phyloP scores from a whole-genome alignment of 2,888 invertebrate genomes.

The Folsomia manolachei region DNA sequence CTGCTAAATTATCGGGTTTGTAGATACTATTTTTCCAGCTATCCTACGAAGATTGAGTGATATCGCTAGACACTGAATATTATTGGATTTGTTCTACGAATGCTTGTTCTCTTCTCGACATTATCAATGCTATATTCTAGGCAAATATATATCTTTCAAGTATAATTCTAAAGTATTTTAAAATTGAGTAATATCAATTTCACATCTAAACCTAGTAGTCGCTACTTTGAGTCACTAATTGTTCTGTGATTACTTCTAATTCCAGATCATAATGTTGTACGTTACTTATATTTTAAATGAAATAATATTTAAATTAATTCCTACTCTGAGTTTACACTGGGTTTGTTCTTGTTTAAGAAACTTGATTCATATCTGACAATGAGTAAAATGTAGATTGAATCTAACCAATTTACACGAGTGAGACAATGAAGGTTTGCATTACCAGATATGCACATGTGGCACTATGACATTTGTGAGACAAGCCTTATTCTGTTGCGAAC shows the following conservation, averaged over 20 bases:
- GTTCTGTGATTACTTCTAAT: not conserved
- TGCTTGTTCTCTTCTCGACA: not conserved
- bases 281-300: not conserved
- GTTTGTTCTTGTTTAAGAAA: no score
- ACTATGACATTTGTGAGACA: no score
- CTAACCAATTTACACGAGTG: no score
- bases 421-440: no score
- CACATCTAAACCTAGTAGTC: not conserved
- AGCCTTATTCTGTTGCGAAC: no score
- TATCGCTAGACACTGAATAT: not conserved
- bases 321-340: no score
- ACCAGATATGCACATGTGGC: no score
- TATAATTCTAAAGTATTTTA: not conserved
- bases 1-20: no score
- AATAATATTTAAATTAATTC: no score
- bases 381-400: no score
- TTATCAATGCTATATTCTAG: not conserved
- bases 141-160: not conserved
- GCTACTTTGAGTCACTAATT: not conserved
- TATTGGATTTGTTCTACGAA: not conserved
- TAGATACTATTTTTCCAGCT: not conserved
- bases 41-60: not conserved
- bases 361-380: no score
- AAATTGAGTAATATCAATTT: conserved; percentile 10
- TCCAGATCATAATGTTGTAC: not conserved